Conservation (phyloP, 2,888 invertebrate genomes). For the Synergus gifuensis region DNA sequence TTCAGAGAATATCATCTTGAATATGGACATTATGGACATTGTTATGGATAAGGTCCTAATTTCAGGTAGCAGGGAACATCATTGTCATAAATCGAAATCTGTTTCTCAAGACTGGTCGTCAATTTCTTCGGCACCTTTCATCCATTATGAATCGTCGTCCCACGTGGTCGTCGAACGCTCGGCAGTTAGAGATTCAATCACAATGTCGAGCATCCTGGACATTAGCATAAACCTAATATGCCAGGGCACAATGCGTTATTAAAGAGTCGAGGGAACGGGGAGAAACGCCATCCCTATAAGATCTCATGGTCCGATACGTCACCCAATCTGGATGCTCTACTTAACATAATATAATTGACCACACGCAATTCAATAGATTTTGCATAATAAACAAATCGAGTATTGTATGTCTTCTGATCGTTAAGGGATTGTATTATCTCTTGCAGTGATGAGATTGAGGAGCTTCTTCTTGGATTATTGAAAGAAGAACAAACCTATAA, state of each 20-base stretch:
- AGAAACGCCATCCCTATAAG: slow-evolving; percentile 58
- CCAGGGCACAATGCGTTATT: slow-evolving; percentile 76
- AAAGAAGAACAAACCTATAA: background rate
- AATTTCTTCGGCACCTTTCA: slow-evolving; percentile 48
- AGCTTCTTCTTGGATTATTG: background rate
- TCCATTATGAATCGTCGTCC: slow-evolving; percentile 50
- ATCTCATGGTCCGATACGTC: slow-evolving; percentile 68
- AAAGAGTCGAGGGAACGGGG: slow-evolving; percentile 63
- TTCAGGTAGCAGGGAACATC: background rate
- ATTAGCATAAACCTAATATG: slow-evolving; percentile 77
- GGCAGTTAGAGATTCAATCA: slow-evolving; percentile 64
- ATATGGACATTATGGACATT: background rate
- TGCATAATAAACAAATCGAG: slow-evolving; percentile 72
- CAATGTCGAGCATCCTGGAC: slow-evolving; percentile 64
- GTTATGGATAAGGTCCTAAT: slow-evolving; percentile 12
- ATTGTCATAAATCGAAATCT: slow-evolving; percentile 12
- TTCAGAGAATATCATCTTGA: background rate
- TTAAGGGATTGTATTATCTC: slow-evolving; percentile 20
- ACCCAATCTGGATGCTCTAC: slow-evolving; percentile 70
- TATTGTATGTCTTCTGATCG: slow-evolving; percentile 56
- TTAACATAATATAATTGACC: slow-evolving; percentile 78
- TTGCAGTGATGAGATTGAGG: background rate
- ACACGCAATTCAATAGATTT: slow-evolving; percentile 76
- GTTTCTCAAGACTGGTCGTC: background rate
- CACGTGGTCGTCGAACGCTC: slow-evolving; percentile 38